These are phyloP conservation scores for Argyresthia goedartella DNA, from an alignment of 2,888 invertebrate species.

Conservation along the genomic window DNA sequence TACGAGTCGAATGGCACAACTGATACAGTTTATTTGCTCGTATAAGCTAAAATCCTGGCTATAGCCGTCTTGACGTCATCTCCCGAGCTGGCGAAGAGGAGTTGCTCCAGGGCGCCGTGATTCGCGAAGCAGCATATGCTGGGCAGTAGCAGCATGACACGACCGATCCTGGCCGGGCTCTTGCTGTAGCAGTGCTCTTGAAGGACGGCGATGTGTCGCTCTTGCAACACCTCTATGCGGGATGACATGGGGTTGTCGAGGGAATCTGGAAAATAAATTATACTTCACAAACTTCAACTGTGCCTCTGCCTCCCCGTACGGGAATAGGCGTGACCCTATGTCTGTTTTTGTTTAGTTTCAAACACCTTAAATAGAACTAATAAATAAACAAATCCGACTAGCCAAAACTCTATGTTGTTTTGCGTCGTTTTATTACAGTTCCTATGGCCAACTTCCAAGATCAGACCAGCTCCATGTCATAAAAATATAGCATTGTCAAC, in stretches of 20 bases:
- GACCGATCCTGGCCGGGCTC: conserved; percentile 75
- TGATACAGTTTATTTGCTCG: neutral
- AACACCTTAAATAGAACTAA: neutral
- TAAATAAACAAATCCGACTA: neutral
- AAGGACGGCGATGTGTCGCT: conserved; percentile 83
- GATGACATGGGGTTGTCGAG: conserved; percentile 21
- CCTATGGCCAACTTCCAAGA: too few species aligned
- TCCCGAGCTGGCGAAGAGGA: conserved; percentile 74
- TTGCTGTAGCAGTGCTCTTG: conserved; percentile 75
- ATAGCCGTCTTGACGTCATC: neutral
- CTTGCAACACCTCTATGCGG: conserved; percentile 79
- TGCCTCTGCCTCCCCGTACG: too few species aligned
- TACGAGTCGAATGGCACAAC: too few species aligned
- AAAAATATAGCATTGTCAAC: too few species aligned
- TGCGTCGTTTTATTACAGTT: too few species aligned
- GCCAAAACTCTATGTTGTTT: too few species aligned
- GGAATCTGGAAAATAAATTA: conserved; percentile 24
- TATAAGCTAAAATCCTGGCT: neutral
- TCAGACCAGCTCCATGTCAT: too few species aligned
- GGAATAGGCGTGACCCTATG: too few species aligned
- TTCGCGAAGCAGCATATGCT: conserved; percentile 60
- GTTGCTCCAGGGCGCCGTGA: conserved; percentile 63
- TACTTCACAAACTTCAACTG: neutral
- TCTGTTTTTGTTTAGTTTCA: neutral
- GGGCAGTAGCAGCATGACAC: conserved; percentile 80